phyloP scores from a whole-genome alignment of 2,797 vertebrate genomes.

The Tiaroga cobitis region DNA sequence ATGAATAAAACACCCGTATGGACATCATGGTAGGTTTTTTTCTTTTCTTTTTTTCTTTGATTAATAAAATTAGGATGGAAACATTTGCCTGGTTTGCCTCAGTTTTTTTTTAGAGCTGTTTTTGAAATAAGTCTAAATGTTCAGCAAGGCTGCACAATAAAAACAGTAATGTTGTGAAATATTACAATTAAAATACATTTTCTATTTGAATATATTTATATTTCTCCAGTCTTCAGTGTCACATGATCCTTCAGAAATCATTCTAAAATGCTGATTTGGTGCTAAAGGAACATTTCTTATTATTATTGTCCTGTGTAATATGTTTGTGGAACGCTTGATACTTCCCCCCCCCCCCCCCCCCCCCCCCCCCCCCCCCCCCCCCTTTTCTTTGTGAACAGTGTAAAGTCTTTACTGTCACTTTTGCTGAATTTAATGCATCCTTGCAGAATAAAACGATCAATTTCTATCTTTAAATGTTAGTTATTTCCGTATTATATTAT shows the following conservation, averaged over 20 bases:
- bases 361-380: too few relatives aligned
- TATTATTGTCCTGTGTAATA: background rate
- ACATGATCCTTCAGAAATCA: background rate
- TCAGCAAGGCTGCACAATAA: too few relatives aligned
- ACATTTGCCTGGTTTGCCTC: slow-evolving; percentile 17
- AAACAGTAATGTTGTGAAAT: too few relatives aligned
- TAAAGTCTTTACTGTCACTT: background rate
- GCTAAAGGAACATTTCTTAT: background rate
- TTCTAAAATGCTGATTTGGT: background rate
- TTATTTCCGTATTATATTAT: background rate
- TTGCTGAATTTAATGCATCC: background rate
- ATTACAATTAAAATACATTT: background rate
- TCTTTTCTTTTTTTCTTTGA: slow-evolving; percentile 54
- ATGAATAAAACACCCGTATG: slow-evolving; percentile 64
- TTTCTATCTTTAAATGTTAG: background rate
- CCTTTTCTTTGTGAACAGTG: too few relatives aligned
- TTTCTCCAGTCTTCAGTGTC: background rate
- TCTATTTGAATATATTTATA: background rate
- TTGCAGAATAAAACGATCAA: background rate
- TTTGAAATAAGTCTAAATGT: background rate
- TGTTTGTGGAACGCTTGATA: background rate
- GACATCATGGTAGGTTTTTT: slow-evolving; percentile 59
- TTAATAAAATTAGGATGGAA: slow-evolving; percentile 63
- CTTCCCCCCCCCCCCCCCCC: too few relatives aligned
- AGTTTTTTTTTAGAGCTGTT: slow-evolving; percentile 19